Conservation (phyloP, 1,140 invertebrate genomes). For the Vanessa tameamea region DNA sequence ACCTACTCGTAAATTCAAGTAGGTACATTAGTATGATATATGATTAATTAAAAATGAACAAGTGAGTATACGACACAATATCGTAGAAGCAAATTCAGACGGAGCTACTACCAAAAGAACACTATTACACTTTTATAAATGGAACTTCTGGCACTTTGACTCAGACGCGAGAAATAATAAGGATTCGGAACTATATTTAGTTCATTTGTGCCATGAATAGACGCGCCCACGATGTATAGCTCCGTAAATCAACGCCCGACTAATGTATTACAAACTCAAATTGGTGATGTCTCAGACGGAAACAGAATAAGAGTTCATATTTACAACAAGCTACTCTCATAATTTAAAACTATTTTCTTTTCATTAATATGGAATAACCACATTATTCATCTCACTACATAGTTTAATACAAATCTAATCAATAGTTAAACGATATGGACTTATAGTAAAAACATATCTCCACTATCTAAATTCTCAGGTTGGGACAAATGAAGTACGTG, state of each 20-base stretch:
- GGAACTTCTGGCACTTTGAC: conserved; percentile 61
- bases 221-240: conserved; percentile 68
- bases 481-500: too few relatives aligned
- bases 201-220: conserved; percentile 77
- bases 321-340: neutral
- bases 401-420: too few relatives aligned
- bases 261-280: conserved; percentile 74
- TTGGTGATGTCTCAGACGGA: conserved; percentile 40
- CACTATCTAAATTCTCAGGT: too few relatives aligned
- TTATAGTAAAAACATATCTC: too few relatives aligned
- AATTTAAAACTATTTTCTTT: neutral
- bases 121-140: conserved; percentile 49
- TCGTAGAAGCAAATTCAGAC: neutral
- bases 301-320: conserved; percentile 31
- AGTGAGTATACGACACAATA: neutral
- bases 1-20: too few relatives aligned
- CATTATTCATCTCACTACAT: too few relatives aligned
- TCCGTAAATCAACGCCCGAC: conserved; percentile 73
- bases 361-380: neutral
- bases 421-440: too few relatives aligned
- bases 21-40: too few relatives aligned
- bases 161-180: conserved; percentile 74
- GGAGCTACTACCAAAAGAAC: conserved; percentile 16
- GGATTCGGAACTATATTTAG: conserved; percentile 76
- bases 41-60: neutral